Evolutionary conservation across 2,888 invertebrate species (phyloP).

Genomic region (Athripsodes cinereus): DNA sequence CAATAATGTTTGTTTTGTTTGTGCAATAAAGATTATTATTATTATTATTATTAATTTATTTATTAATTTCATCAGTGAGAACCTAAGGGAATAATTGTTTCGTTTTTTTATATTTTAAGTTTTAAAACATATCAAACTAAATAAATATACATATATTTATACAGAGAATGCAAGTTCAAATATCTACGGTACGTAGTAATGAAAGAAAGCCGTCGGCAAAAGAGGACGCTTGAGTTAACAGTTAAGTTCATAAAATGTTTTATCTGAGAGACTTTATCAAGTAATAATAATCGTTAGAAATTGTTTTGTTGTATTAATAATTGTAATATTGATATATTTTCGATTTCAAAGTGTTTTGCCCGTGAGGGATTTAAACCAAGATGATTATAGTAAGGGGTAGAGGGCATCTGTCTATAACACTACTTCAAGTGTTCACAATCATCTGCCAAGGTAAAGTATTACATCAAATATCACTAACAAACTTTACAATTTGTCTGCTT

Average conservation of each 20-base stretch:
- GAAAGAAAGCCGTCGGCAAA: background rate
- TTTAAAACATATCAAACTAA: background rate
- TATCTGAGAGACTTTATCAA: background rate
- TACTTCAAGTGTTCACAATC: slow-evolving; percentile 55
- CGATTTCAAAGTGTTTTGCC: background rate
- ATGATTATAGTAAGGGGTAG: slow-evolving; percentile 12
- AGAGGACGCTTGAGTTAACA: background rate
- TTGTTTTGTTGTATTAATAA: background rate
- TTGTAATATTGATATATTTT: background rate
- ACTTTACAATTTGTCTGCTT: too few species aligned
- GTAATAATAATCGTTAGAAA: too few species aligned
- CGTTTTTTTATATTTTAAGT: background rate
- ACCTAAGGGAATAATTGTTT: background rate
- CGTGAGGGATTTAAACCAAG: background rate
- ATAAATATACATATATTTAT: too few species aligned
- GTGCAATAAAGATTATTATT: too few species aligned
- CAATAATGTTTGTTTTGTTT: too few species aligned
- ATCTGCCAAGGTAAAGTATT: slow-evolving; percentile 52
- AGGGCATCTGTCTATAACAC: slow-evolving; percentile 47
- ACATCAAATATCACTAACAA: too few species aligned
- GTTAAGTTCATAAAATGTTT: background rate
- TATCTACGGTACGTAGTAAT: background rate
- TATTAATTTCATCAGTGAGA: too few species aligned
- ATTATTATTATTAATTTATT: too few species aligned
- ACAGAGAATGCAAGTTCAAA: background rate